Evolutionary conservation across 1,140 invertebrate species (phyloP), one percentile per base, ranked within the genome.

Genomic region (Saccostrea cuccullata): DNA sequence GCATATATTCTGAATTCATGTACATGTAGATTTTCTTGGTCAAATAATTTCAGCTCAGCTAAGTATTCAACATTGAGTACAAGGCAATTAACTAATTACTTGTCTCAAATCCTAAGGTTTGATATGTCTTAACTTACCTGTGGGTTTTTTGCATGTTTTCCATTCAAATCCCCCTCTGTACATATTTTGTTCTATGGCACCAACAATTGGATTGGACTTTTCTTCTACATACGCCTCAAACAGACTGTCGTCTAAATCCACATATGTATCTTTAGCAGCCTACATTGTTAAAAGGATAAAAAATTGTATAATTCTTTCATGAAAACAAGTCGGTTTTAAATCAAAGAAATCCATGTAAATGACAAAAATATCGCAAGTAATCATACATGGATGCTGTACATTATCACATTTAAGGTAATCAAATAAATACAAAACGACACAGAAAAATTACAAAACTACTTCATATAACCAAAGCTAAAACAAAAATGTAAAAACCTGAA

Each of bases 101-200:
- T 47, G 9, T 47, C 9, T 47, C 47, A 6, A 47, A 47, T 47
- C 17, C 58, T 64, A n/a, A 64, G 58, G n/a, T 64, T 64, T 64
- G 3, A 17, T 60, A 60, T 4, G 9, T 47, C 47, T 64, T 64
- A 17, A 82, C 58, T 11, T 88, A 93, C 94, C 93, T 87, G 97
- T 97, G 87, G 96, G 96, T 87, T 96, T 92, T 40, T 92, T 96
- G 91, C 97, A 97, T 4, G 96, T 97, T 89, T 97, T 97, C 97
- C 98, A 98, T 91, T 97, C 97, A 93, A 98, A 98, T 70, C 97
- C 96, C 0, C 98, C 98, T 90, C 98, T 95, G 95, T 98, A 99
- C 98, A 99, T 99, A 70, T 97, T 98, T 3, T 98, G 97, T 95
- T 99, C 98, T 89, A 99, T 98, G 20, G 97, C 98, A 26, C 98